These are phyloP conservation scores for Frankliniella intonsa DNA, from an alignment of 2,888 invertebrate genomes.

Conservation along the genomic window DNA sequence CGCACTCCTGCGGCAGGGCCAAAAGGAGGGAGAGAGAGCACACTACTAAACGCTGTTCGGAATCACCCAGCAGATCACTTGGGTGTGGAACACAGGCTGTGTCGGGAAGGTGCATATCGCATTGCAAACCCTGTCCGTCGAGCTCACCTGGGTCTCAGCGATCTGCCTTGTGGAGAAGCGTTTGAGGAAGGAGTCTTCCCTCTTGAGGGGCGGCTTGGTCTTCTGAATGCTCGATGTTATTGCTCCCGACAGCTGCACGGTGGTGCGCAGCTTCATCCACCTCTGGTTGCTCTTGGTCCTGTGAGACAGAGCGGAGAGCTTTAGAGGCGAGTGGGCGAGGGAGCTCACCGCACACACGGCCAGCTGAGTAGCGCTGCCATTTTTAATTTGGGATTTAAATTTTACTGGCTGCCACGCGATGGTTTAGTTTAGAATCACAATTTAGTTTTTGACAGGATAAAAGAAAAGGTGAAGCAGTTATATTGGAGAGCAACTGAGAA, in stretches of 20 bases:
- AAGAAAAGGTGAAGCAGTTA: too few species aligned
- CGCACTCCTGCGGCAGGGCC: too few species aligned
- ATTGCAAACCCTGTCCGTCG: too few species aligned
- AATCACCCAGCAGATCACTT: too few species aligned
- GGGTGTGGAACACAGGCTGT: too few species aligned
- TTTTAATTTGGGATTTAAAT: background rate
- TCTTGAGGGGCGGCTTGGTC: constrained; percentile 75
- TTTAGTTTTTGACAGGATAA: too few species aligned
- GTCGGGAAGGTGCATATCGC: too few species aligned
- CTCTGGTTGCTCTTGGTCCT: constrained; percentile 91
- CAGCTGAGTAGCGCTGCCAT: background rate
- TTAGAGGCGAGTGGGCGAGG: background rate
- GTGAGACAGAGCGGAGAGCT: constrained; percentile 42
- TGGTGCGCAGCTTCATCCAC: constrained; percentile 94
- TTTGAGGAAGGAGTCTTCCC: constrained; percentile 89
- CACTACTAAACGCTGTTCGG: too few species aligned
- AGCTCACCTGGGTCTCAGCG: constrained; percentile 72
- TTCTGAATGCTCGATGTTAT: constrained; percentile 67
- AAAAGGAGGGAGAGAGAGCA: too few species aligned
- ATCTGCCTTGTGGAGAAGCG: constrained; percentile 90
- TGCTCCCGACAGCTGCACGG: constrained; percentile 86
- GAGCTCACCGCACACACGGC: background rate
- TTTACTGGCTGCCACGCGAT: too few species aligned
- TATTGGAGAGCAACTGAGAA: too few species aligned
- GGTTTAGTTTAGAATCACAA: too few species aligned